Evolutionary conservation across 2,797 vertebrate genomes (phyloP), one percentile per base, ranked within the genome.

Genomic region (Notamacropus eugenii): DNA sequence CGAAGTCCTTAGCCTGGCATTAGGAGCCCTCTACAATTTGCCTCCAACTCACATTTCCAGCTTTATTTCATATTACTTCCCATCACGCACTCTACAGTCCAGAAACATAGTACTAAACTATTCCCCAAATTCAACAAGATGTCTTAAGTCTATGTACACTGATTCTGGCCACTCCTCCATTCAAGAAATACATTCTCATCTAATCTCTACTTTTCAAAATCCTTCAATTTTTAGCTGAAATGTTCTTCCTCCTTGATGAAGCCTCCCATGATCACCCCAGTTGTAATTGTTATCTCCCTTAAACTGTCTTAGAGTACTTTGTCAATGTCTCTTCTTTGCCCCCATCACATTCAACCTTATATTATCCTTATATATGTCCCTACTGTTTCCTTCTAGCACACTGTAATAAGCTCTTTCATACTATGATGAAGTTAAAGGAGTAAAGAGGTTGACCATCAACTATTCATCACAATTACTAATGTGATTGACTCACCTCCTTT

Each of bases 1-100:
- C 97, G 27, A 95, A 13, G 1, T 55, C 93, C 90, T 82, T 82
- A 46, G n/a, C n/a, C 74, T 46, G n/a, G n/a, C 74, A 82, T 46
- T 46, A 46, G 40, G 40, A 46, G 74, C 0, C 74, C 40, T 82
- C 16, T 82, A 24, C 40, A 82, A 82, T 82, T 19, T 46, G 19
- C 2, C 2, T 46, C 74, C 22, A 82, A 82, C 74, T 40, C n/a
- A 74, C 40, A 82, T 24, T 46, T 82, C 13, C 40, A 74, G 40
- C 40, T 22, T 82, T 82, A 46, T 82, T 82, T 46, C 40, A 46
- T 46, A 82, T 24, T 46, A 46, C 22, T 82, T 46, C n/a, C n/a
- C n/a, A 74, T 40, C 6, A n/a, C 9, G 16, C 14, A 74, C n/a
- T 40, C 67, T 74, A 16, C 67, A 40, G 6, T 40, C 16, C n/a